Evolutionary conservation across 2,797 vertebrate species (phyloP).

Genomic region (Bradypodion ventrale): DNA sequence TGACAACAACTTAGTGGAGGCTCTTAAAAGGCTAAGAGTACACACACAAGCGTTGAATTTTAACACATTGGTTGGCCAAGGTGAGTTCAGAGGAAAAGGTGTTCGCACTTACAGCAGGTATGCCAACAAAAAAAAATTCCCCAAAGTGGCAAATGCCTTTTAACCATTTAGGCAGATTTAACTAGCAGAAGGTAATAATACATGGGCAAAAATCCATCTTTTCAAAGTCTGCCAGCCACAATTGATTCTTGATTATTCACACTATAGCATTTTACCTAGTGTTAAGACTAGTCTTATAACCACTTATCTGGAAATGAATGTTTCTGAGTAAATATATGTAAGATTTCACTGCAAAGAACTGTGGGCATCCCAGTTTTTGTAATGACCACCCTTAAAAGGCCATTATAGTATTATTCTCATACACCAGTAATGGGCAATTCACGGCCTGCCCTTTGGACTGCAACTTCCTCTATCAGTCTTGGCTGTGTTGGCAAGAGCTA

Average conservation of each 20-base stretch:
- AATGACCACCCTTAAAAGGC: not conserved
- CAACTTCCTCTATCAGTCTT: too few species aligned
- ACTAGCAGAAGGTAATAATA: not conserved
- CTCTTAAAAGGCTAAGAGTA: constrained; percentile 20
- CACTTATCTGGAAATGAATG: not conserved
- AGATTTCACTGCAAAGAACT: not conserved
- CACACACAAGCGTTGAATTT: not conserved
- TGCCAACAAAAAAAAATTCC: not conserved
- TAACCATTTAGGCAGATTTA: not conserved
- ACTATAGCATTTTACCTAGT: not conserved
- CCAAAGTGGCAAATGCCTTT: not conserved
- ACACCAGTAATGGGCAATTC: not conserved
- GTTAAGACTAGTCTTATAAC: not conserved
- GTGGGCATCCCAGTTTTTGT: not conserved
- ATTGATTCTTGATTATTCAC: not conserved
- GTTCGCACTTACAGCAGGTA: not conserved
- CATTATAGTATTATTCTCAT: not conserved
- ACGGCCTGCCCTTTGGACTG: too few species aligned
- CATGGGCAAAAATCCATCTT: too few species aligned
- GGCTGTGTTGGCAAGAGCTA: too few species aligned
- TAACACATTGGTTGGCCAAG: constrained; percentile 33
- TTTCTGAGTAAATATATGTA: not conserved
- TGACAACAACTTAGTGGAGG: not conserved
- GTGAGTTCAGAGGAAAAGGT: constrained; percentile 4
- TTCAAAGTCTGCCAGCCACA: too few species aligned